These are phyloP conservation scores for Lordiphosa stackelbergi DNA, from an alignment of 1,140 invertebrate genomes.

Conservation along the genomic window DNA sequence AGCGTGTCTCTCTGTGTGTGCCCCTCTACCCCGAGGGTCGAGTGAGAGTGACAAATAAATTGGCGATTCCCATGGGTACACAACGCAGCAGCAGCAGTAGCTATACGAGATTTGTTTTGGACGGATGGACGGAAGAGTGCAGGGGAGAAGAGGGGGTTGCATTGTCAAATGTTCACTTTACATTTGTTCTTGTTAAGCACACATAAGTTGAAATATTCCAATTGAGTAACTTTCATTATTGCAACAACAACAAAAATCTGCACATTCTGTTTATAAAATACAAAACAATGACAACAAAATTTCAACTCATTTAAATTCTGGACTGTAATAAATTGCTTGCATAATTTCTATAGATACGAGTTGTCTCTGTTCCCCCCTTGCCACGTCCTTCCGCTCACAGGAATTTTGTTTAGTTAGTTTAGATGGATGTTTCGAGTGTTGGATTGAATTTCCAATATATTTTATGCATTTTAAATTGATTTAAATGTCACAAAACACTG, in stretches of 20 bases:
- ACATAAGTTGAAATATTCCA: conserved; percentile 76
- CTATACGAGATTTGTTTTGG: background rate
- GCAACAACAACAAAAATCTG: conserved; percentile 50
- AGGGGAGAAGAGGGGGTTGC: conserved; percentile 19
- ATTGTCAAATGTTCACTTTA: conserved; percentile 70
- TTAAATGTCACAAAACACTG: conserved; percentile 35
- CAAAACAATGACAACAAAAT: conserved; percentile 70
- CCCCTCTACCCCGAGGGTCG: conserved; percentile 21
- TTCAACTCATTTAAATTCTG: conserved; percentile 74
- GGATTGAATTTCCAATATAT: conserved; percentile 48
- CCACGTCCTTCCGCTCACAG: background rate
- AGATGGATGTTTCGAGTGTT: conserved; percentile 33
- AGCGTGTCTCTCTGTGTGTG: background rate
- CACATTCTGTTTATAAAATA: conserved; percentile 70
- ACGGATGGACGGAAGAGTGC: background rate
- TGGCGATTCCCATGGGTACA: conserved; percentile 68
- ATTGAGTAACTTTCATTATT: conserved; percentile 75
- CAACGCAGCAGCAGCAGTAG: background rate
- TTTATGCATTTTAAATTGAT: conserved; percentile 54
- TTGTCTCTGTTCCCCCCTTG: background rate
- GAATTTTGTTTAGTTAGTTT: conserved; percentile 40
- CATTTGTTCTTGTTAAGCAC: conserved; percentile 68
- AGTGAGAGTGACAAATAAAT: conserved; percentile 68
- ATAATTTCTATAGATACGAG: conserved; percentile 65
- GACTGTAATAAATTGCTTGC: conserved; percentile 69